phyloP scores from a whole-genome alignment of 2,888 invertebrate genomes.

The Synergus itoensis region DNA sequence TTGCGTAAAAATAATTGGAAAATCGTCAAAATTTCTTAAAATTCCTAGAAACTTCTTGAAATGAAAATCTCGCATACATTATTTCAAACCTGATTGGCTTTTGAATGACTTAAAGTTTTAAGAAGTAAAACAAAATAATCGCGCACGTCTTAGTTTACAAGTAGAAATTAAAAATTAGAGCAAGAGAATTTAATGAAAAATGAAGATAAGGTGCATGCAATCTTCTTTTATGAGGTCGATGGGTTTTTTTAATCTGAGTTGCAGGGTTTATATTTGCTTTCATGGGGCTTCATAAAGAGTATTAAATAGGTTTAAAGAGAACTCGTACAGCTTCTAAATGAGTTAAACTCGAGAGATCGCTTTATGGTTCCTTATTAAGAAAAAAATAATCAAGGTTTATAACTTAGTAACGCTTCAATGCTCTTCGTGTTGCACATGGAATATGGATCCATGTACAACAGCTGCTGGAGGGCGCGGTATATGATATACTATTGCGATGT shows the following conservation, averaged over 20 bases:
- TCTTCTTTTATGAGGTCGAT: background rate
- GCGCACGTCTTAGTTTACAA: too few species aligned
- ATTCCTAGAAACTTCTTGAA: too few species aligned
- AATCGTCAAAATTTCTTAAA: too few species aligned
- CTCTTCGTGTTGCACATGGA: slow-evolving; percentile 22
- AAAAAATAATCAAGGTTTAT: slow-evolving; percentile 40
- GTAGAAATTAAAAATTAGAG: too few species aligned
- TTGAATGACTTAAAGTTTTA: too few species aligned
- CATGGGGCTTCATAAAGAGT: background rate
- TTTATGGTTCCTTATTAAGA: background rate
- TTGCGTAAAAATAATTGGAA: too few species aligned
- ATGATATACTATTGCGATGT: slow-evolving; percentile 30
- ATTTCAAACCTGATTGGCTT: too few species aligned
- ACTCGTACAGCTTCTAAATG: background rate
- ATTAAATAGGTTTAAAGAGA: background rate
- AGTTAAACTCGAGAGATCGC: background rate
- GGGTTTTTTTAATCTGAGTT: background rate
- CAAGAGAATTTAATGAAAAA: too few species aligned
- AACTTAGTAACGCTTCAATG: slow-evolving; percentile 43
- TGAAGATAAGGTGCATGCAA: background rate
- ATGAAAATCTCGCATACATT: too few species aligned
- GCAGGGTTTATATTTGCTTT: background rate
- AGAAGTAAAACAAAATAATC: too few species aligned
- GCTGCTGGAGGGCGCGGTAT: slow-evolving; percentile 25
- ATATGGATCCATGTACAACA: slow-evolving; percentile 5